Percentiles rank a stretch among this genome's conserved stretches.
These are phyloP conservation scores for Meloidogyne hapla DNA, from an alignment of 1,140 invertebrate genomes.

Conservation along the genomic window DNA sequence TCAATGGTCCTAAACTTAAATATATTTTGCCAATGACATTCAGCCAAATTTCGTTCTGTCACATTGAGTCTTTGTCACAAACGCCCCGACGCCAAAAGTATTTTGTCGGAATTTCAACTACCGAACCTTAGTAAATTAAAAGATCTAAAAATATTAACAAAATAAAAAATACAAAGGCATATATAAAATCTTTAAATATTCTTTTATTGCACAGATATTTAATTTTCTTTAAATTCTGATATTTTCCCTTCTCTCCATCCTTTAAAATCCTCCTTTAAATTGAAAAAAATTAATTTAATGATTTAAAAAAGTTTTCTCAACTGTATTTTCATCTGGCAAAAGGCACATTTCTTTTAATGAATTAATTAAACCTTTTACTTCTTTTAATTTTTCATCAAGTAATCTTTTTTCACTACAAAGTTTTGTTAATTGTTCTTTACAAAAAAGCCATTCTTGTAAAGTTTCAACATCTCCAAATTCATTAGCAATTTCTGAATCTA, in stretches of 20 bases:
- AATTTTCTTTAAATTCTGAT: not conserved
- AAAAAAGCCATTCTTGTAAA: conserved; percentile 25
- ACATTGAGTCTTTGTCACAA: too few relatives aligned
- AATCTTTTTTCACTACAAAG: conserved; percentile 7
- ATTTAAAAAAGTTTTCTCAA: not conserved
- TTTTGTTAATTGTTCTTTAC: conserved; percentile 19
- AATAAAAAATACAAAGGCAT: not conserved
- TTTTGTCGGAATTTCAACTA: too few relatives aligned
- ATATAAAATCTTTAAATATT: not conserved
- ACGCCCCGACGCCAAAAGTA: too few relatives aligned
- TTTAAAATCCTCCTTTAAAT: not conserved
- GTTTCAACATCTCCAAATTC: conserved; percentile 17
- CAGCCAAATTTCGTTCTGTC: too few relatives aligned
- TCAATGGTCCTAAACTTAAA: too few relatives aligned
- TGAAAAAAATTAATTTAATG: not conserved
- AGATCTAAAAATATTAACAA: not conserved
- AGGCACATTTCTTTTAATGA: conserved; percentile 17
- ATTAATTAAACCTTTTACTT: conserved; percentile 17
- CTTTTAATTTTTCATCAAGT: conserved; percentile 10
- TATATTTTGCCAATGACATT: too few relatives aligned
- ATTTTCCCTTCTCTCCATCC: not conserved
- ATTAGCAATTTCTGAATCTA: conserved; percentile 19
- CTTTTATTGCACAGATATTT: too few relatives aligned
- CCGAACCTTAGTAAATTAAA: not conserved
- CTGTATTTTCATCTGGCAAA: not conserved